Evolutionary conservation across 64 coral and sea anemone genomes (phyloP).

Genomic region (Porites australiensis): DNA sequence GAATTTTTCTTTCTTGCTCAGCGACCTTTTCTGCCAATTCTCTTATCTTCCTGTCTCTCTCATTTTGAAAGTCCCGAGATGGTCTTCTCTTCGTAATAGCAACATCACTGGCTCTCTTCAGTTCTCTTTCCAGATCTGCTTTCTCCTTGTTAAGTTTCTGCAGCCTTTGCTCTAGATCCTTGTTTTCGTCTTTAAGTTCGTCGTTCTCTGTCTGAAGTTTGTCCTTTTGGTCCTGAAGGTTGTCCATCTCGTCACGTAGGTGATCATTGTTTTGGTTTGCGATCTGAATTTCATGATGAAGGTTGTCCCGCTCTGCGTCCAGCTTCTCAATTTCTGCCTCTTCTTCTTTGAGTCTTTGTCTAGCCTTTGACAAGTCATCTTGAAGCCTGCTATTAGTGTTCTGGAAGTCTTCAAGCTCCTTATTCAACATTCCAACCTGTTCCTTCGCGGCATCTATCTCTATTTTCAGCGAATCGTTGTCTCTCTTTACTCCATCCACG

Average conservation of each 20-base stretch:
- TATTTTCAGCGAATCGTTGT: constrained; percentile 78
- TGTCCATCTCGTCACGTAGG: constrained; percentile 74
- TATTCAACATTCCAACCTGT: constrained; percentile 53
- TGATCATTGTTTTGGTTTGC: constrained; percentile 79
- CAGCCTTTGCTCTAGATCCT: constrained; percentile 20
- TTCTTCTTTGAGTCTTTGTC: constrained; percentile 69
- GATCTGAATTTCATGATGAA: constrained; percentile 66
- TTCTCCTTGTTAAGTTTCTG: constrained; percentile 34
- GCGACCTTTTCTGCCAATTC: constrained; percentile 35
- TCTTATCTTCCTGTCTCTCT: constrained; percentile 53
- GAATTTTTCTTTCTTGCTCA: constrained; percentile 21
- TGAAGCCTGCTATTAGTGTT: constrained; percentile 56
- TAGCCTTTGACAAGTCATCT: constrained; percentile 50
- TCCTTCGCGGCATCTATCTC: constrained; percentile 66
- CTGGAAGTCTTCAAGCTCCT: constrained; percentile 70
- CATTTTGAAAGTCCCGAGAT: constrained; percentile 29
- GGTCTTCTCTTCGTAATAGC: constrained; percentile 22
- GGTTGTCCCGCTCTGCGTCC: constrained; percentile 74
- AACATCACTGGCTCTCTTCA: background rate
- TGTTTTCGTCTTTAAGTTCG: constrained; percentile 9
- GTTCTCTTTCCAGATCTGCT: constrained; percentile 41
- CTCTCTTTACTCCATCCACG: constrained; percentile 78
- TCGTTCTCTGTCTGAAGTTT: constrained; percentile 62
- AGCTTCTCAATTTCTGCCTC: constrained; percentile 82
- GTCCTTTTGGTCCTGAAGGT: constrained; percentile 77